Evolutionary conservation across 2,888 invertebrate species (phyloP).

Genomic region (Drosophila vallismaia): DNA sequence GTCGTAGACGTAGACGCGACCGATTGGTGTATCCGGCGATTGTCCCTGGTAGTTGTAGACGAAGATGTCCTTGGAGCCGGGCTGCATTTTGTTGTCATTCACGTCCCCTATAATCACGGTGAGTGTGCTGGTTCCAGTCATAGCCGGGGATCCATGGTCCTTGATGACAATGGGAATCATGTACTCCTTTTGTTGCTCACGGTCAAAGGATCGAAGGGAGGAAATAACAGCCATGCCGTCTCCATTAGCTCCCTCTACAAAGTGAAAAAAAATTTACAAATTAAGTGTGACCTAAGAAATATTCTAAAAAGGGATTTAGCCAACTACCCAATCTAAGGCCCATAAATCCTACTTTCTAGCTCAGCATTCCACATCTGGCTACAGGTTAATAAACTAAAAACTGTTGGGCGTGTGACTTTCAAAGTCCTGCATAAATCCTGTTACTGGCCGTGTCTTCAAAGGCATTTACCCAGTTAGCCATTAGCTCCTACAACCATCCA

Average conservation of each 20-base stretch:
- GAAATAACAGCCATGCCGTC: slow-evolving; percentile 99
- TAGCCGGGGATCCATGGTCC: slow-evolving; percentile 97
- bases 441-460: slow-evolving; percentile 55
- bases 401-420: slow-evolving; percentile 12
- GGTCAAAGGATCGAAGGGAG: slow-evolving; percentile 95
- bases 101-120: slow-evolving; percentile 99
- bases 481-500: slow-evolving; percentile 27
- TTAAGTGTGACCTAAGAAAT: neutral
- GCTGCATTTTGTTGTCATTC: slow-evolving; percentile 99
- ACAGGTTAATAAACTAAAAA: slow-evolving; percentile 26
- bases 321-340: neutral
- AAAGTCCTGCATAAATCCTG: slow-evolving; percentile 34
- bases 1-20: slow-evolving; percentile 98
- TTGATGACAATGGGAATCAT: slow-evolving; percentile 98
- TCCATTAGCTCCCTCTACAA: slow-evolving; percentile 95
- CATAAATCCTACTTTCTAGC: neutral
- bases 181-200: slow-evolving; percentile 98
- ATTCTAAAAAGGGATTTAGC: neutral
- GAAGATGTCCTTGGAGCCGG: slow-evolving; percentile 98
- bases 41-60: slow-evolving; percentile 98
- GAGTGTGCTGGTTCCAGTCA: slow-evolving; percentile 97
- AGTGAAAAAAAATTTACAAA: neutral
- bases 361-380: slow-evolving; percentile 1
- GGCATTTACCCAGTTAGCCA: slow-evolving; percentile 64
- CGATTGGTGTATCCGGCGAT: slow-evolving; percentile 95